Evolutionary conservation across 2,888 invertebrate genomes (phyloP).

Genomic region (Orthonychiurus folsomi): DNA sequence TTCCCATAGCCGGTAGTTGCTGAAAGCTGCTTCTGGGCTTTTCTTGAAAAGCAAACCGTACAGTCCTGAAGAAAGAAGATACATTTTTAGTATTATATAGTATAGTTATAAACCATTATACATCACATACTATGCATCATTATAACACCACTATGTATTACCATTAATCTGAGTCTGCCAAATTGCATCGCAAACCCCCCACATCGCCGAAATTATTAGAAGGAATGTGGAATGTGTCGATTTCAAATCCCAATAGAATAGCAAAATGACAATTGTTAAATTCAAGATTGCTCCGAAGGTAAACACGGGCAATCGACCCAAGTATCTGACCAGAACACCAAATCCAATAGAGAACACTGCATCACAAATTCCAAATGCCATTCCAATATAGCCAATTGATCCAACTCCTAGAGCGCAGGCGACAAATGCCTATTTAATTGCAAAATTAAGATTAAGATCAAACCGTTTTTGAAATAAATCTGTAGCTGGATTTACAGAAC

Average conservation of each 20-base stretch:
- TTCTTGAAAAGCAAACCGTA: conserved; percentile 21
- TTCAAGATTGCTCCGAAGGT: conserved; percentile 65
- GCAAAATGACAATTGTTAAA: conserved; percentile 64
- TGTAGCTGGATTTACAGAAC: not conserved
- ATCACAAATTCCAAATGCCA: conserved; percentile 86
- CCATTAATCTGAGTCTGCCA: conserved; percentile 97
- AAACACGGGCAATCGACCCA: conserved; percentile 77
- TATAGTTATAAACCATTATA: no score
- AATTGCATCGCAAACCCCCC: conserved; percentile 91
- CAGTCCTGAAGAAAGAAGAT: conserved; percentile 15
- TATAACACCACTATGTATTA: no score
- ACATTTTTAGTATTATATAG: not conserved
- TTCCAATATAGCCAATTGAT: conserved; percentile 93
- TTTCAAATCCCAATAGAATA: conserved; percentile 77
- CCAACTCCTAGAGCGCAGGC: conserved; percentile 81
- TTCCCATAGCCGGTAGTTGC: conserved; percentile 88
- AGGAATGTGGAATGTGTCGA: conserved; percentile 70
- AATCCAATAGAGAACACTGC: conserved; percentile 84
- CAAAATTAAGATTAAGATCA: not conserved
- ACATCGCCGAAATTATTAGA: conserved; percentile 79
- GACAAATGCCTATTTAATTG: conserved; percentile 60
- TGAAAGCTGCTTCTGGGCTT: conserved; percentile 79
- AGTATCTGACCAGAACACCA: conserved; percentile 83
- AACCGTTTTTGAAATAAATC: not conserved
- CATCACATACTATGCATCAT: no score